Evolutionary conservation across 2,113 vertebrate species (phyloP).

Genomic region (Maccullochella peelii): DNA sequence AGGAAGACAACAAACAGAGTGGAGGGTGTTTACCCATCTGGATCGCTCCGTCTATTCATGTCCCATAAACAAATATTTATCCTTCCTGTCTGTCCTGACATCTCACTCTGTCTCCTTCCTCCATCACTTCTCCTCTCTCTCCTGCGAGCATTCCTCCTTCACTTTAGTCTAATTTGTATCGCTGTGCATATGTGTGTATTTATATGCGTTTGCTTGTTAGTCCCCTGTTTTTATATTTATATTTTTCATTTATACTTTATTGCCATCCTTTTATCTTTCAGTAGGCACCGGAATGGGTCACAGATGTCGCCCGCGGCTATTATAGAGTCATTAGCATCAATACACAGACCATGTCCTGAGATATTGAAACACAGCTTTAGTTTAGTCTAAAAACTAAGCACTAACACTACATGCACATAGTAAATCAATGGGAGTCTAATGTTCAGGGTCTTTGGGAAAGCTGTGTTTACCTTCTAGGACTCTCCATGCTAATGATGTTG

Average conservation of each 20-base stretch:
- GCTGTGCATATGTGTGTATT: background rate
- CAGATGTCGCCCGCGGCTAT: conserved; percentile 10
- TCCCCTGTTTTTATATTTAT: background rate
- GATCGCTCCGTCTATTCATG: conserved; percentile 16
- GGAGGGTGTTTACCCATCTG: conserved; percentile 26
- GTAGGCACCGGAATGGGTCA: background rate
- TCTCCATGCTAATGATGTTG: conserved; percentile 12
- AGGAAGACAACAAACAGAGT: conserved; percentile 2
- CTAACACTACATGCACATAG: background rate
- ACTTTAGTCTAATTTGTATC: background rate
- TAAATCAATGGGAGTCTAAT: background rate
- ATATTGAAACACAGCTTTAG: conserved; percentile 1
- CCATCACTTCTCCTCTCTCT: background rate
- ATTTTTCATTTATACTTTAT: background rate
- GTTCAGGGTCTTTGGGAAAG: background rate
- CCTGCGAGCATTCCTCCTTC: background rate
- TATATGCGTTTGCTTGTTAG: background rate
- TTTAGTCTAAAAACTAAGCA: background rate
- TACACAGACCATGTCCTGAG: conserved; percentile 2
- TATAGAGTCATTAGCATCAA: conserved; percentile 2
- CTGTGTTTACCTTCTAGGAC: background rate
- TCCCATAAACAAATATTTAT: conserved; percentile 52
- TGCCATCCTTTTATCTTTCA: background rate
- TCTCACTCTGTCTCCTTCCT: background rate
- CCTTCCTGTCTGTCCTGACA: conserved; percentile 8